A percentile compares a stretch with the other conserved stretches of the same genome.
These are phyloP conservation scores for Blomia tropicalis DNA, from an alignment of 2,888 invertebrate genomes.

Conservation along the genomic window DNA sequence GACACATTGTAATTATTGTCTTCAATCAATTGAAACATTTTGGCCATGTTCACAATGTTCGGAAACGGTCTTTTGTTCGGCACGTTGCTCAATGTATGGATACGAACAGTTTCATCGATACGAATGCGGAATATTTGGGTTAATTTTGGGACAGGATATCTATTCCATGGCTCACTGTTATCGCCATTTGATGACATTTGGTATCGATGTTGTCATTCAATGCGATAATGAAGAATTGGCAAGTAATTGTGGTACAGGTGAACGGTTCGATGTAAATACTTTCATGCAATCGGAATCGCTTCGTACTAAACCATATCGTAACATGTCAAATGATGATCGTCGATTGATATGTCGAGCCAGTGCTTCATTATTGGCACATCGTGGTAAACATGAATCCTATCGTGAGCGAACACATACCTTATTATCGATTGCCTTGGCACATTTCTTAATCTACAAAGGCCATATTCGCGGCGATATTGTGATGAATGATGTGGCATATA, in stretches of 20 bases:
- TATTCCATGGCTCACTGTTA: not conserved
- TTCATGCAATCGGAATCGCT: not conserved
- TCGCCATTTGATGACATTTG: not conserved
- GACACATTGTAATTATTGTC: not conserved
- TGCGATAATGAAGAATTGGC: not conserved
- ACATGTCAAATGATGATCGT: not conserved
- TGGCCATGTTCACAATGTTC: not conserved
- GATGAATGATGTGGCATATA: not conserved
- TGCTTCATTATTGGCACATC: not conserved
- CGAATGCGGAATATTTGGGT: constrained; percentile 5
- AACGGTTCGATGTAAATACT: not conserved
- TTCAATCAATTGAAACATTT: not conserved
- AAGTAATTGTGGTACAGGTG: not conserved
- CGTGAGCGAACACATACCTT: not conserved
- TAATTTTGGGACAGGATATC: not conserved
- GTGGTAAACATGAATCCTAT: not conserved
- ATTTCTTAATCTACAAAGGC: not conserved
- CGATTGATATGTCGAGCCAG: not conserved
- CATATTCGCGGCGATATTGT: not conserved
- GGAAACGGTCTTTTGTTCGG: not conserved
- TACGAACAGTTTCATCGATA: not conserved
- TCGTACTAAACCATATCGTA: not conserved
- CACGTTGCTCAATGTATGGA: not conserved
- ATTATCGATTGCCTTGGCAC: not conserved
- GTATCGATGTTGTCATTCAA: not conserved